Evolutionary conservation across 1,140 invertebrate genomes (phyloP), one percentile per base, ranked within the genome.

Genomic region (Polyergus mexicanus): DNA sequence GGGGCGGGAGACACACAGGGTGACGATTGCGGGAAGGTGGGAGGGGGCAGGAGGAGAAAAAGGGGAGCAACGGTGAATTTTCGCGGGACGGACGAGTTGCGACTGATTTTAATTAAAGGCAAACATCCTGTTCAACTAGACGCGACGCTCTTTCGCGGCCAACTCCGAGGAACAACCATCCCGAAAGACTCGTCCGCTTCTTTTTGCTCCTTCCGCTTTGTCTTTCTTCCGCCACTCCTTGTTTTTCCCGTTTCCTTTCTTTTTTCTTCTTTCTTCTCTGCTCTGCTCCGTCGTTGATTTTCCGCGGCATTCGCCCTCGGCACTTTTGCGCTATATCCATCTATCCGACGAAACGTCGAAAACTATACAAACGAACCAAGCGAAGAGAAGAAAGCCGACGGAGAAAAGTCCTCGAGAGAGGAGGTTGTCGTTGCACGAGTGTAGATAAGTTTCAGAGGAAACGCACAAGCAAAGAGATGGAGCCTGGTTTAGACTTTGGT

Each of bases 31-130:
- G 13, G 13, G 0, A 47, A 47, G 10, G 41, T 2, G 44, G 44
- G 41, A 16, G 13, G 13, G 25, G n/a, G 7, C 32, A 11, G 19
- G 74, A 38, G 28, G 5, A 58, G 38, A 78, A 19, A 78, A 11
- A 25, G 66, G 51, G 51, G 60, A 63, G 56, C 22, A 51, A 68
- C 35, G 62, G 38, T n/a, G 71, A 68, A 86, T 90, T 69, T 76
- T 85, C 86, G 60, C 62, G 44, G 63, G 65, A 84, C 86, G 86
- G 89, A 92, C 86, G 90, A 84, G 81, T 92, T 89, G 86, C 85
- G 89, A 88, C 87, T 85, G 91, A 93, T 91, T 94, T 94, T 94
- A 94, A 94, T 94, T 94, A 94, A 94, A 94, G 93, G 92, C 93
- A 94, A 94, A 94, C 94, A 94, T 93, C 89, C 87, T 90, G 68